A percentile compares a stretch with the other conserved stretches of the same genome.
phyloP scores from a whole-genome alignment of 2,888 invertebrate species.

The Anthophora plumipes region DNA sequence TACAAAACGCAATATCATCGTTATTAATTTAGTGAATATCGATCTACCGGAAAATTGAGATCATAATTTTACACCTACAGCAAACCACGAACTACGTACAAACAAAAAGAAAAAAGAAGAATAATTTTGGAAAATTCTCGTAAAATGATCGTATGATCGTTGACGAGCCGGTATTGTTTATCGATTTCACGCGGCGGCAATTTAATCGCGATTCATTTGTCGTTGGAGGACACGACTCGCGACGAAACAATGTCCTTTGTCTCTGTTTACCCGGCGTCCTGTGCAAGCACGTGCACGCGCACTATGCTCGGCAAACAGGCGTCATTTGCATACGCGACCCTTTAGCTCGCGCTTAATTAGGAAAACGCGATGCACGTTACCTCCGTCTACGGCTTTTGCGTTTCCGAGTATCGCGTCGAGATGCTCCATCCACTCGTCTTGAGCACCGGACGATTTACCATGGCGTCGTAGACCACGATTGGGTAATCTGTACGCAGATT shows the following conservation, averaged over 20 bases:
- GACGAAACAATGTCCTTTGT: slow-evolving; percentile 43
- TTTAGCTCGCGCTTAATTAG: slow-evolving; percentile 70
- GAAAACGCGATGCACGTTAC: slow-evolving; percentile 53
- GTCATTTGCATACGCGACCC: slow-evolving; percentile 69
- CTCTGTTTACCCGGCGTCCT: slow-evolving; percentile 32
- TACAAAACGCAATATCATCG: too few relatives aligned
- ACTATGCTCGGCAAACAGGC: slow-evolving; percentile 62
- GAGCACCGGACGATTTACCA: slow-evolving; percentile 22
- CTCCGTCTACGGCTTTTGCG: slow-evolving; percentile 36
- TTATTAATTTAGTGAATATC: neutral
- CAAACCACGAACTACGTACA: neutral
- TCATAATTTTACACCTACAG: too few relatives aligned
- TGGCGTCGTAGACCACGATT: neutral
- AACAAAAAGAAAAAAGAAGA: too few relatives aligned
- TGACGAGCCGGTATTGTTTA: neutral
- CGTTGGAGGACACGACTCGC: neutral
- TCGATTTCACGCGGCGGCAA: slow-evolving; percentile 27
- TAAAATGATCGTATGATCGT: too few relatives aligned
- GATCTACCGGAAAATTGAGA: neutral
- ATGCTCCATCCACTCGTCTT: slow-evolving; percentile 18
- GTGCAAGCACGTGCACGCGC: slow-evolving; percentile 22
- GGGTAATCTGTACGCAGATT: neutral
- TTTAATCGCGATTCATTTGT: slow-evolving; percentile 38
- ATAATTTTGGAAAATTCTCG: neutral
- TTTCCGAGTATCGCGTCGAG: slow-evolving; percentile 15